Evolutionary conservation across 53 echinoderm and acorn worm species (phyloP).

Genomic region (Henricia sp.): DNA sequence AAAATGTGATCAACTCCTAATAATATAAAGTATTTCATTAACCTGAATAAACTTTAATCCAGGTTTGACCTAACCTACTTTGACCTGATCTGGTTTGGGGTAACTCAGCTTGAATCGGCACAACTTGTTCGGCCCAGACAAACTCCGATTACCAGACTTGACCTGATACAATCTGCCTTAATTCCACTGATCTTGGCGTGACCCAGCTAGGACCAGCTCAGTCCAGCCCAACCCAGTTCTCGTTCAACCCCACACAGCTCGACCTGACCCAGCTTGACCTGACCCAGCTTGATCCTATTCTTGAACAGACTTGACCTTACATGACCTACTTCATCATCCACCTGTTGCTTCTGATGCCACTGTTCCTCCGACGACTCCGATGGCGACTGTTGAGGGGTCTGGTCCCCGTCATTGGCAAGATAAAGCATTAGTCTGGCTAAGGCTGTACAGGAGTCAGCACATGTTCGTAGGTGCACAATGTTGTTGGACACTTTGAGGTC

Average conservation of each 20-base stretch:
- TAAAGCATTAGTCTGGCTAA: conserved; percentile 82
- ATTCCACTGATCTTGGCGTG: not conserved
- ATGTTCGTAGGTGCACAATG: conserved; percentile 85
- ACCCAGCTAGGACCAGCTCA: not conserved
- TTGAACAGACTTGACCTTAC: not conserved
- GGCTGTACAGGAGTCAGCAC: conserved; percentile 94
- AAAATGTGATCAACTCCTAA: too few relatives aligned
- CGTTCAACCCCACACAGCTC: not conserved
- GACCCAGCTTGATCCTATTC: not conserved
- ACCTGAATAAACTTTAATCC: too few relatives aligned
- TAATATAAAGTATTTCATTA: too few relatives aligned
- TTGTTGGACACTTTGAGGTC: conserved; percentile 89
- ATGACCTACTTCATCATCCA: conserved; percentile 26
- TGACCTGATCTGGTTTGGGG: not conserved
- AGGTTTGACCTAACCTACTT: not conserved
- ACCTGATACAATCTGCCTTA: not conserved
- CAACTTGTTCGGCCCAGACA: too few relatives aligned
- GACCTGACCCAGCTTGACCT: not conserved
- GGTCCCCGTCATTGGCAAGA: conserved; percentile 92
- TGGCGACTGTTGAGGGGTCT: conserved; percentile 23
- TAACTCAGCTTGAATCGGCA: not conserved
- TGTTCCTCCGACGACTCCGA: conserved; percentile 2
- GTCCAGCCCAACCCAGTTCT: not conserved
- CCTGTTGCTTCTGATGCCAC: conserved; percentile 5
- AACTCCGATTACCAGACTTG: not conserved